Base-by-base conservation (phyloP, 2,113 vertebrate species). In the Diadophis punctatus region DNA sequence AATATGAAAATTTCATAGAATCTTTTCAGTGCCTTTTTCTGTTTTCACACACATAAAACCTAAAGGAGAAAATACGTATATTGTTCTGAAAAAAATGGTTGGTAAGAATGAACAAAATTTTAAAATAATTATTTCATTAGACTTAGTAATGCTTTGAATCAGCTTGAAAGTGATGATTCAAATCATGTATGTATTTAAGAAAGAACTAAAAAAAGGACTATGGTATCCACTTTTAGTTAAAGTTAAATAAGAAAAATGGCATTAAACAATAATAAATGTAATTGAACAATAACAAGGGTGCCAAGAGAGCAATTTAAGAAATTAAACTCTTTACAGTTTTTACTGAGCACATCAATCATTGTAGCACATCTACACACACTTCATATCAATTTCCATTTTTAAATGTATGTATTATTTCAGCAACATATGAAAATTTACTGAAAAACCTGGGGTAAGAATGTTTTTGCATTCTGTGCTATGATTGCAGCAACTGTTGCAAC, bases 271-370 rank as follows among this genome's bases (percentile, higher is more conserved):
- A 22, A 52, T 84, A 2, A 74, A 92, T 68, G 7, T 0, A 0
- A 94, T 30, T 0, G 0, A 4, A 90, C 46, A 80, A 80, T 0
- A 2, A 80, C 56, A 60, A 85, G 0, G 0, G 18, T 0, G 18
- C 2, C 93, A 90, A 88, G 86, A 52, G n/a, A 48, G 86, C 90
- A 91, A 93, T 63, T 49, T 94, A 95, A 94, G 60, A 91, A 92
- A 93, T 89, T 48, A 93, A 87, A 87, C 52, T 20, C 0, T 90
- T 23, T 27, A 25, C 9, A 88, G 3, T 30, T 68, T 68, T 68
- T 68, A 58, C 7, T 22, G 68, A 80, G 34, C 68, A 80, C 34
- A 39, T 80, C 34, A 80, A 39, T 20, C 34, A 80, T 80, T 80
- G 7, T 22, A 80, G 68, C 68, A 80, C 34, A 80, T 39, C 68